A percentile compares a stretch with the other conserved stretches of the same genome.
phyloP scores from a whole-genome alignment of 2,888 invertebrate genomes.

The Orthosia cruda region DNA sequence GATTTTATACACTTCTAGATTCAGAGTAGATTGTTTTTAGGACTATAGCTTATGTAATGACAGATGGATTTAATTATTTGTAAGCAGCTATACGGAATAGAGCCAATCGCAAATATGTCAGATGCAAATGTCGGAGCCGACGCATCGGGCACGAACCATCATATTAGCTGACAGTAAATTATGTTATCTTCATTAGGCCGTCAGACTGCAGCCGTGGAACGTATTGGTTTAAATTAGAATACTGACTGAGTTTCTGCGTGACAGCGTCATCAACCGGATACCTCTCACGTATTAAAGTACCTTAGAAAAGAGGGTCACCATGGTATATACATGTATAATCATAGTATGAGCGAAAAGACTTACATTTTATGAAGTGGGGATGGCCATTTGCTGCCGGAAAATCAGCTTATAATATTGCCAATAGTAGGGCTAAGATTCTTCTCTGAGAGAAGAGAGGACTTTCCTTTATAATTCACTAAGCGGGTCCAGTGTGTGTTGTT shows the following conservation, averaged over 20 bases:
- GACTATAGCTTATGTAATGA: slow-evolving; percentile 15
- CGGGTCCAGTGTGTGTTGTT: too few species aligned
- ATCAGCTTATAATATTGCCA: too few species aligned
- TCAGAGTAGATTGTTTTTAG: slow-evolving; percentile 26
- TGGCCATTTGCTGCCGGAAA: neutral
- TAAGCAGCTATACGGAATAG: neutral
- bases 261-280: too few species aligned
- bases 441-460: too few species aligned
- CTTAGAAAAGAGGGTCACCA: neutral
- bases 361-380: neutral
- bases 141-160: too few species aligned
- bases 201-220: too few species aligned
- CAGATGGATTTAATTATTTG: neutral
- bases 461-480: too few species aligned
- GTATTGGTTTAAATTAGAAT: too few species aligned
- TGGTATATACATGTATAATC: neutral
- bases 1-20: slow-evolving; percentile 50
- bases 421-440: too few species aligned
- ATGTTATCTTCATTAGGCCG: too few species aligned
- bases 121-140: neutral
- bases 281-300: neutral
- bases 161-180: too few species aligned
- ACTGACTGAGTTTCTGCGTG: too few species aligned
- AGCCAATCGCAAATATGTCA: neutral
- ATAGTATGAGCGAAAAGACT: neutral